Evolutionary conservation across 2,797 vertebrate genomes (phyloP).

Genomic region (Catostomus latipinnis): DNA sequence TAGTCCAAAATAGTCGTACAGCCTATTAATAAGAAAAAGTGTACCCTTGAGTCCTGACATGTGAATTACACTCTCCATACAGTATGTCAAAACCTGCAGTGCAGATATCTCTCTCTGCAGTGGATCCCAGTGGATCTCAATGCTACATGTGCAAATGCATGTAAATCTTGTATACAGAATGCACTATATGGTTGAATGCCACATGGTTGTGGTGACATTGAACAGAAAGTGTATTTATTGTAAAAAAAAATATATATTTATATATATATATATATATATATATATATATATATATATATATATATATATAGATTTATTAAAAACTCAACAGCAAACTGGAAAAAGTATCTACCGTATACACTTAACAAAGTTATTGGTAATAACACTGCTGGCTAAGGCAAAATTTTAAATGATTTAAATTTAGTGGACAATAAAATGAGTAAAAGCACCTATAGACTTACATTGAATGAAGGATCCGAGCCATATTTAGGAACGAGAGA

Average conservation of each 20-base stretch:
- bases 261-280: too few species aligned
- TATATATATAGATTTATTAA: constrained; percentile 29
- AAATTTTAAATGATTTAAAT: too few species aligned
- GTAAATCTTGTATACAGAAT: neutral
- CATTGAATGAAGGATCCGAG: neutral
- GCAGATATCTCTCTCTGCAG: neutral
- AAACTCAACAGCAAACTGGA: constrained; percentile 44
- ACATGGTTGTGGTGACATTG: constrained; percentile 4
- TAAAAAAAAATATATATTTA: too few species aligned
- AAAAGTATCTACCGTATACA: constrained; percentile 36
- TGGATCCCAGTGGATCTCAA: constrained; percentile 19
- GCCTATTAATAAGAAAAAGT: constrained; percentile 41
- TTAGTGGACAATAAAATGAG: too few species aligned
- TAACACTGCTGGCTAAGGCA: constrained; percentile 2
- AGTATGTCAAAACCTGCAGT: constrained; percentile 13
- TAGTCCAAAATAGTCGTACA: constrained; percentile 9
- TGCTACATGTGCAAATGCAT: neutral
- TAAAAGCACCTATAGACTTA: neutral
- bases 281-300: too few species aligned
- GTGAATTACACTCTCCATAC: constrained; percentile 7
- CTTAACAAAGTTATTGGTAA: constrained; percentile 51
- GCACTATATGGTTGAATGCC: neutral
- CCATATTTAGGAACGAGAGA: neutral
- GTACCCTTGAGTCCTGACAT: constrained; percentile 21
- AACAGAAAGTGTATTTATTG: constrained; percentile 33